Conservation (phyloP, 1,140 invertebrate species). For the Monochamus saltuarius region DNA sequence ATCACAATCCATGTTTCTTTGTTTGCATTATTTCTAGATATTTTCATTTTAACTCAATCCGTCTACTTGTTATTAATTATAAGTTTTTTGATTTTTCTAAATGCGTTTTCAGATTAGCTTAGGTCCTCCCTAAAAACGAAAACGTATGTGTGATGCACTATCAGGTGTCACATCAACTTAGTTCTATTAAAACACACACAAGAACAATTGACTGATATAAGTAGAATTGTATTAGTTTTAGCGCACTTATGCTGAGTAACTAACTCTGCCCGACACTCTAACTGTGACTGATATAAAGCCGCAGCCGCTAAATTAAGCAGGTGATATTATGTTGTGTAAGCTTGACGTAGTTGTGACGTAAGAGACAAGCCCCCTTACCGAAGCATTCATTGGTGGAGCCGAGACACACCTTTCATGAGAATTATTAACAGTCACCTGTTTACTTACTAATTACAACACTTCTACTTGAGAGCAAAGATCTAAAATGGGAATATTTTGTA, state of each 20-base stretch:
- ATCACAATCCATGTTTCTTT: constrained; percentile 27
- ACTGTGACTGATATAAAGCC: neutral
- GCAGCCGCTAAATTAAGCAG: constrained; percentile 26
- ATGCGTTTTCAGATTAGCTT: constrained; percentile 10
- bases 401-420: constrained; percentile 16
- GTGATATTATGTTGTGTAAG: constrained; percentile 29
- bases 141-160: constrained; percentile 13
- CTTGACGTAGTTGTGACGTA: constrained; percentile 31
- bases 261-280: constrained; percentile 20
- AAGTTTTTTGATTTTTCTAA: constrained; percentile 5
- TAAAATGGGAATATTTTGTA: too few species aligned
- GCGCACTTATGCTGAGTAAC: constrained; percentile 19
- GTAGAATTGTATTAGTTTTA: constrained; percentile 18
- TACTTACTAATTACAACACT: too few species aligned
- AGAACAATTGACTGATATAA: constrained; percentile 17
- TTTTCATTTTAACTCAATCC: constrained; percentile 17
- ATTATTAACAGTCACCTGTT: neutral
- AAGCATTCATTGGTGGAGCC: constrained; percentile 20
- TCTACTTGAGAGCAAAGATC: too few species aligned
- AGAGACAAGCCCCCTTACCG: constrained; percentile 22
- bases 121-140: constrained; percentile 29
- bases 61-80: constrained; percentile 8
- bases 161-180: too few species aligned
- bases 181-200: constrained; percentile 12
- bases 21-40: constrained; percentile 13